Conservation (phyloP, 2,797 vertebrate genomes). For the Schizopygopsis pylzovi region DNA sequence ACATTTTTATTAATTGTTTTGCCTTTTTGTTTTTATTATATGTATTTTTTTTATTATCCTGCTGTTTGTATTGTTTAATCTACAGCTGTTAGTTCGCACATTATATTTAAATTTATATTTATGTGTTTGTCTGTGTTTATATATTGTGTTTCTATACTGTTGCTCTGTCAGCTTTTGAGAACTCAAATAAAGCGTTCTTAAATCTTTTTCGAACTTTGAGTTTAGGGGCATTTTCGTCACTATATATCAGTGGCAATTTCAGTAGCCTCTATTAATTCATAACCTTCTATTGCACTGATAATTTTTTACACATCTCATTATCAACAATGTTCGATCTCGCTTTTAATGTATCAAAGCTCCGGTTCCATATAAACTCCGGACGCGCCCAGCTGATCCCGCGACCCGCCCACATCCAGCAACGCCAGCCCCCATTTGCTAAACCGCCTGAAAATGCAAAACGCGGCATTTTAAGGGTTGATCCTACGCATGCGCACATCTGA, state of each 20-base stretch:
- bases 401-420: constrained; percentile 35
- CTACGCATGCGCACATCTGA: constrained; percentile 76
- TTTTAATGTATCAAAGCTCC: constrained; percentile 14
- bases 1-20: not conserved
- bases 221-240: not conserved
- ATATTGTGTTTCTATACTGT: not conserved
- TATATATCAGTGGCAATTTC: not conserved
- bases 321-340: not conserved
- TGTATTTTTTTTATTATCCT: not conserved
- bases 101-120: not conserved
- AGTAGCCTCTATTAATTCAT: not conserved
- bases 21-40: not conserved
- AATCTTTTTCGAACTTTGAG: not conserved
- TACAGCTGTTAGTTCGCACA: too few relatives aligned
- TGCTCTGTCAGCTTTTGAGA: not conserved
- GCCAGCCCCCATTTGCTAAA: constrained; percentile 8
- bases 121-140: not conserved
- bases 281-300: not conserved
- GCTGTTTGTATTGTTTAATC: not conserved
- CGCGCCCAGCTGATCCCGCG: constrained; percentile 39
- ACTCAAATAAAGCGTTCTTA: not conserved
- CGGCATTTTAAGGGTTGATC: constrained; percentile 70
- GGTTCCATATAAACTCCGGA: not conserved
- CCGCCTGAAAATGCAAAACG: constrained; percentile 67
- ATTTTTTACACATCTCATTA: too few relatives aligned